Conservation (phyloP, 1,140 invertebrate genomes). For the Uloborus diversus region DNA sequence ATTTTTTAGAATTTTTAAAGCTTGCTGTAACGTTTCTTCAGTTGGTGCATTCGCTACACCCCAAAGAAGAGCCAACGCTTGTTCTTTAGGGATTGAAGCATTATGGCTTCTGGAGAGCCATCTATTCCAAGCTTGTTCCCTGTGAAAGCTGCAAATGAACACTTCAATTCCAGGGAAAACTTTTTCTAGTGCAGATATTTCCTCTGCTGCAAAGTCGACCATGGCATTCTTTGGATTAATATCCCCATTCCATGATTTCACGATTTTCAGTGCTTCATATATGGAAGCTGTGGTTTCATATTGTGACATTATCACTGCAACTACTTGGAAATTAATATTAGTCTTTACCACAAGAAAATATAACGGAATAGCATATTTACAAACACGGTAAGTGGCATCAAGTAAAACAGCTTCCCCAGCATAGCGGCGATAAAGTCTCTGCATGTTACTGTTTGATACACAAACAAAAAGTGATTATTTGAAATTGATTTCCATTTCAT, state of each 20-base stretch:
- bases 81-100: not conserved
- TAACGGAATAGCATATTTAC: not conserved
- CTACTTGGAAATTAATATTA: not conserved
- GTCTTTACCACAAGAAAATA: not conserved
- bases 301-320: conserved; percentile 2
- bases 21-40: not conserved
- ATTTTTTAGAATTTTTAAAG: not conserved
- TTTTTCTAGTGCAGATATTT: conserved; percentile 21
- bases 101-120: conserved; percentile 11
- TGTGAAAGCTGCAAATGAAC: conserved; percentile 22
- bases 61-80: not conserved
- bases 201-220: conserved; percentile 24
- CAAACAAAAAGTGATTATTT: too few species aligned
- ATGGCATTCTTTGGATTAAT: conserved; percentile 5
- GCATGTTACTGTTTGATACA: too few species aligned
- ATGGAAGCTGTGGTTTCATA: not conserved
- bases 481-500: too few species aligned
- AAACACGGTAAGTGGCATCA: not conserved
- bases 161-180: not conserved
- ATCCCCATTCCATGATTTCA: not conserved
- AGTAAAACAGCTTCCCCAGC: not conserved
- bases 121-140: conserved; percentile 28
- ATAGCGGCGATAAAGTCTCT: not conserved
- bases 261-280: not conserved
- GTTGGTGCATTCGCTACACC: not conserved